phyloP scores from a whole-genome alignment of 1,140 invertebrate genomes.

The Branchinecta lindahli region DNA sequence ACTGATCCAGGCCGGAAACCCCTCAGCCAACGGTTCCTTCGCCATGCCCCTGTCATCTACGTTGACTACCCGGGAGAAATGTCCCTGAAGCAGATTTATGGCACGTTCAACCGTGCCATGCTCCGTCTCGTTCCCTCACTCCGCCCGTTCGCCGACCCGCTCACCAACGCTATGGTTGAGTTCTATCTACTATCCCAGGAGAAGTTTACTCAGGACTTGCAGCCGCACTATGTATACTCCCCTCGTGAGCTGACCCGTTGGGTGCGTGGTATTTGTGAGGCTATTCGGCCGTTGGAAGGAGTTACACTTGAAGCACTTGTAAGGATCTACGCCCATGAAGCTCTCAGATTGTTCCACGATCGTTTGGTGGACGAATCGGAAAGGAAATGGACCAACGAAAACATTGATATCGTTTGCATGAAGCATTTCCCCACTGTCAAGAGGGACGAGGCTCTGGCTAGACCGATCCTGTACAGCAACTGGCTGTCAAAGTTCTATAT shows the following conservation, averaged over 20 bases:
- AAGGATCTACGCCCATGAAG: slow-evolving; percentile 95
- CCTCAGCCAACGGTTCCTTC: slow-evolving; percentile 76
- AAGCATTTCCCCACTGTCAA: slow-evolving; percentile 92
- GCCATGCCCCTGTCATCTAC: slow-evolving; percentile 86
- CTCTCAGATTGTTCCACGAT: slow-evolving; percentile 49
- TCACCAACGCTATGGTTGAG: slow-evolving; percentile 98
- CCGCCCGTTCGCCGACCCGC: slow-evolving; percentile 79
- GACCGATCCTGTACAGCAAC: slow-evolving; percentile 95
- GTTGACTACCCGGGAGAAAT: slow-evolving; percentile 98
- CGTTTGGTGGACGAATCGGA: slow-evolving; percentile 87
- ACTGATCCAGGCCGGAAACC: slow-evolving; percentile 98
- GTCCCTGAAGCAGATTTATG: slow-evolving; percentile 64
- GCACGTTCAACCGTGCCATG: slow-evolving; percentile 93
- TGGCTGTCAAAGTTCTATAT: slow-evolving; percentile 98
- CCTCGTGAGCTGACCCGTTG: slow-evolving; percentile 99
- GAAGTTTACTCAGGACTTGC: slow-evolving; percentile 98
- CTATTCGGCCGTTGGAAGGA: slow-evolving; percentile 82
- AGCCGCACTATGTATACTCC: slow-evolving; percentile 98
- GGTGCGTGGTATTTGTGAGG: slow-evolving; percentile 98
- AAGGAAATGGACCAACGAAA: slow-evolving; percentile 93
- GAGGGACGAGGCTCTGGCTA: slow-evolving; percentile 58
- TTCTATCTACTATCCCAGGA: slow-evolving; percentile 95
- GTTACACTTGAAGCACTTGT: slow-evolving; percentile 85
- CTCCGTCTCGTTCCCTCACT: slow-evolving; percentile 75
- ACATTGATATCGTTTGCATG: slow-evolving; percentile 82